phyloP scores from a whole-genome alignment of 1,140 invertebrate genomes.

The Penaeus japonicus region DNA sequence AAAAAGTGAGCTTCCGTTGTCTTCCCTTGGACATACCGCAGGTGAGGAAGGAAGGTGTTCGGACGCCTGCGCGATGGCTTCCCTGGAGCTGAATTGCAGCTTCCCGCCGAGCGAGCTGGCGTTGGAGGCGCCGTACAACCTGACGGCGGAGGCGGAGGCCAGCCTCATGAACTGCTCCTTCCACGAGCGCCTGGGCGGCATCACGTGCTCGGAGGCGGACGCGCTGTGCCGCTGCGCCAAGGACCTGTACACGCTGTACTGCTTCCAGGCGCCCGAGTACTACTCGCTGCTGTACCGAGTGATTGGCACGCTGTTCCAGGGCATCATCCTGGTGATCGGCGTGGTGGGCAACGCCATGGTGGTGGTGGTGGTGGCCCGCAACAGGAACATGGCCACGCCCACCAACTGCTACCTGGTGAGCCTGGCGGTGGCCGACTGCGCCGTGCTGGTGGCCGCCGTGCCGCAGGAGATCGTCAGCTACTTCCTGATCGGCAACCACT shows the following conservation, averaged over 20 bases:
- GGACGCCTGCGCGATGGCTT: neutral
- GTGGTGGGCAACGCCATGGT: constrained; percentile 70
- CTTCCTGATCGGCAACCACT: constrained; percentile 69
- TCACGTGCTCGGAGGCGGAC: constrained; percentile 35
- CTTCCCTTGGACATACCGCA: too few relatives aligned
- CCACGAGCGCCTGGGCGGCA: constrained; percentile 2
- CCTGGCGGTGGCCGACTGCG: constrained; percentile 71
- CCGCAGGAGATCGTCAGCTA: constrained; percentile 72
- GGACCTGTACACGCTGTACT: constrained; percentile 40
- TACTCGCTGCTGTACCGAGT: constrained; percentile 68
- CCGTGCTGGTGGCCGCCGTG: constrained; percentile 70
- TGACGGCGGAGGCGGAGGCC: neutral
- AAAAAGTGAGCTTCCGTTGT: too few relatives aligned
- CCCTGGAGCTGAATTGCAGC: constrained; percentile 20
- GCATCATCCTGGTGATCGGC: constrained; percentile 70
- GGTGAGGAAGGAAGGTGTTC: neutral
- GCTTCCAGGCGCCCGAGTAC: constrained; percentile 61
- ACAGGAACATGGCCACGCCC: constrained; percentile 69
- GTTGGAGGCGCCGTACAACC: constrained; percentile 27
- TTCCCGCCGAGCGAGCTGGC: constrained; percentile 3
- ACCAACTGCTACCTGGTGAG: constrained; percentile 74
- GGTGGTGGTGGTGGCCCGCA: constrained; percentile 67
- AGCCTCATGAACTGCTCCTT: neutral
- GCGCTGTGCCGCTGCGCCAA: constrained; percentile 43
- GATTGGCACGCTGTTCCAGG: constrained; percentile 70